Conservation (phyloP, 2,888 invertebrate species). For the Dicroscelio sp. region DNA sequence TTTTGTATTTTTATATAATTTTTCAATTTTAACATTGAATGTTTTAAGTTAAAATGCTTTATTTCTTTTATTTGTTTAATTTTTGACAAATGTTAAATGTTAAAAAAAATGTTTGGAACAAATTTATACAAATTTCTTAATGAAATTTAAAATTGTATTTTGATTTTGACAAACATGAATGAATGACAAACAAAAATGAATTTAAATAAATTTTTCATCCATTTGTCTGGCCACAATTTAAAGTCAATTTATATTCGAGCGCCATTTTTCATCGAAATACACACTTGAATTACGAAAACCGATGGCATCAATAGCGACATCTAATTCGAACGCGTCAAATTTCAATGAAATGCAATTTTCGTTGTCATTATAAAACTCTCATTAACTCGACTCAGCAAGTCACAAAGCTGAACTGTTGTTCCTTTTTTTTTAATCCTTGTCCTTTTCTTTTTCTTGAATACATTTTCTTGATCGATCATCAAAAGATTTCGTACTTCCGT, state of each 20-base stretch:
- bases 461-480: slow-evolving; percentile 69
- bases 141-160: too few relatives aligned
- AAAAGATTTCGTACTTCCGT: slow-evolving; percentile 70
- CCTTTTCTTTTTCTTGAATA: slow-evolving; percentile 30
- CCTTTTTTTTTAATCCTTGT: slow-evolving; percentile 35
- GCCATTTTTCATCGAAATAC: slow-evolving; percentile 65
- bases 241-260: slow-evolving; percentile 38
- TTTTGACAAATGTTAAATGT: too few relatives aligned
- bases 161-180: too few relatives aligned
- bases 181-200: slow-evolving; percentile 20
- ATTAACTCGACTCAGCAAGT: slow-evolving; percentile 64
- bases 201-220: slow-evolving; percentile 50
- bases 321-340: slow-evolving; percentile 52
- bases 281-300: slow-evolving; percentile 72
- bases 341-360: slow-evolving; percentile 73
- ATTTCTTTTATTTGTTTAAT: too few relatives aligned
- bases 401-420: slow-evolving; percentile 57
- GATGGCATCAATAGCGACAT: slow-evolving; percentile 50
- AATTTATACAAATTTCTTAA: too few relatives aligned
- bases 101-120: too few relatives aligned
- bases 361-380: slow-evolving; percentile 66
- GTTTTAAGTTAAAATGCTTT: too few relatives aligned
- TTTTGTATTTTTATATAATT: too few relatives aligned
- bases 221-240: slow-evolving; percentile 42
- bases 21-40: too few relatives aligned